phyloP scores from a whole-genome alignment of 2,113 vertebrate species.

The Podilymbus podiceps region DNA sequence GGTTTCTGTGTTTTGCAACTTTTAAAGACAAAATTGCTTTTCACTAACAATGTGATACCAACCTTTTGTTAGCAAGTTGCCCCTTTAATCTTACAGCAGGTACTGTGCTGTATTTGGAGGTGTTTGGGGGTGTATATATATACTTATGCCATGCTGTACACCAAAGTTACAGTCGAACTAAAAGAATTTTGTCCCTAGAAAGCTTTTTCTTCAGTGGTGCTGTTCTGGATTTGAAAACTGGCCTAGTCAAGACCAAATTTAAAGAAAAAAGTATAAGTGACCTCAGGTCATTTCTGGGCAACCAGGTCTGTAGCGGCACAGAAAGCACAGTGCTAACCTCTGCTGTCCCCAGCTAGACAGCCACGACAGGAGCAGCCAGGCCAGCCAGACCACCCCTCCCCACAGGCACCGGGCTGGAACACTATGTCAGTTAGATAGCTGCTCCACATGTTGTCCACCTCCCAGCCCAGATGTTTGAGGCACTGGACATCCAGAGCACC shows the following conservation, averaged over 20 bases:
- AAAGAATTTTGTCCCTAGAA: background rate
- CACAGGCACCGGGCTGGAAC: background rate
- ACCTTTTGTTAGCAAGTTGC: background rate
- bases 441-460: background rate
- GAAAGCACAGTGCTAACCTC: background rate
- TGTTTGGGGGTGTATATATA: background rate
- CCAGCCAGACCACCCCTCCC: background rate
- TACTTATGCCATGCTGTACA: background rate
- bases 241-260: background rate
- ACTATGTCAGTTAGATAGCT: background rate
- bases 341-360: background rate
- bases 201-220: background rate
- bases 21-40: background rate
- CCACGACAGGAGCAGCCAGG: background rate
- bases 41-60: background rate
- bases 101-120: background rate
- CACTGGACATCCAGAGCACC: background rate
- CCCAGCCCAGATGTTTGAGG: background rate
- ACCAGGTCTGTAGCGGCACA: background rate
- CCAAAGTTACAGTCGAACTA: background rate
- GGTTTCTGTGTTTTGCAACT: background rate
- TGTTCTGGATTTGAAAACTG: background rate
- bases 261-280: background rate
- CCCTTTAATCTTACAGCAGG: background rate
- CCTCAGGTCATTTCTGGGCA: rapidly evolving